Evolutionary conservation across 2,113 vertebrate genomes (phyloP).

Genomic region (Origma solitaria): DNA sequence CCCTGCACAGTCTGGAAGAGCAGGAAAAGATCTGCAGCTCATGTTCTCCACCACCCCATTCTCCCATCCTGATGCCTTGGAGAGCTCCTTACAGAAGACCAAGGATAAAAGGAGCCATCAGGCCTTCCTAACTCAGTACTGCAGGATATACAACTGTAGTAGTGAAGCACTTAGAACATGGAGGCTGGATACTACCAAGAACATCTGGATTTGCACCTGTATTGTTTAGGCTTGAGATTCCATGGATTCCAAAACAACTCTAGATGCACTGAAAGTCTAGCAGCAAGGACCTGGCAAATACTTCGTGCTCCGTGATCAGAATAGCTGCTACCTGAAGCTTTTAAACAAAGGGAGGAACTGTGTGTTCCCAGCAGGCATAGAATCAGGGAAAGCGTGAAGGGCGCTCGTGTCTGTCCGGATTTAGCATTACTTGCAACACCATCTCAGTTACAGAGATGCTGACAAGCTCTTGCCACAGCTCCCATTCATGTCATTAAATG

Average conservation of each 20-base stretch:
- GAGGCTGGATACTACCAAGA: not conserved
- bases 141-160: not conserved
- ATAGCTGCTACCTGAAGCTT: not conserved
- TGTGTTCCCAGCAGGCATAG: rapidly evolving
- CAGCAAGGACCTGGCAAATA: not conserved
- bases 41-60: not conserved
- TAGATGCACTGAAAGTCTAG: not conserved
- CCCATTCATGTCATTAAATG: not conserved
- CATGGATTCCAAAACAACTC: not conserved
- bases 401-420: rapidly evolving
- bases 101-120: not conserved
- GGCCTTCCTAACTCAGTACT: not conserved
- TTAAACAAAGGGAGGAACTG: not conserved
- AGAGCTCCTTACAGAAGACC: not conserved
- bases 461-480: rapidly evolving
- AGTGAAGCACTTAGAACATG: not conserved
- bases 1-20: not conserved
- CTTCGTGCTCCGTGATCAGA: not conserved
- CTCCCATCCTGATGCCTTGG: not conserved
- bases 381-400: not conserved
- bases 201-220: not conserved
- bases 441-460: not conserved
- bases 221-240: not conserved
- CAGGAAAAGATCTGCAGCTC: not conserved
- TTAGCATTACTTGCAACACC: not conserved